phyloP scores from a whole-genome alignment of 64 coral and sea anemone species.

The Montipora capricornis region DNA sequence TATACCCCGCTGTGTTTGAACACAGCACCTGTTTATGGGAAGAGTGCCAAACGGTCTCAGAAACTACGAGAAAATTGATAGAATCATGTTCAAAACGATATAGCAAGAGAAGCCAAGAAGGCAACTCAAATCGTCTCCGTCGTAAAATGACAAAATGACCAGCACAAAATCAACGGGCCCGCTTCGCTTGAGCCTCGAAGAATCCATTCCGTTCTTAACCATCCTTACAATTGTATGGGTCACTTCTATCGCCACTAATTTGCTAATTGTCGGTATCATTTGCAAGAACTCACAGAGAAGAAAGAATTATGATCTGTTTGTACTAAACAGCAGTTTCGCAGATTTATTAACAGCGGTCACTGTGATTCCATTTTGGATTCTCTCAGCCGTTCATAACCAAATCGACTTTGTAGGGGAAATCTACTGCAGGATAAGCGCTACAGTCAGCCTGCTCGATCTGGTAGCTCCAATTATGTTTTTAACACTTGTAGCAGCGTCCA shows the following conservation, averaged over 20 bases:
- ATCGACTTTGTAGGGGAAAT: no score
- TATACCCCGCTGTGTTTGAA: not conserved
- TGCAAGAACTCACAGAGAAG: slow-evolving; percentile 66
- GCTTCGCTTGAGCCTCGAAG: not conserved
- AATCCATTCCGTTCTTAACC: slow-evolving; percentile 81
- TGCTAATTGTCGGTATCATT: slow-evolving; percentile 64
- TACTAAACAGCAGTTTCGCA: slow-evolving; percentile 65
- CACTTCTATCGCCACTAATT: slow-evolving; percentile 77
- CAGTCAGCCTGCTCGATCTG: no score
- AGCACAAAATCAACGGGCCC: not conserved
- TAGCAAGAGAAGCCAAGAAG: not conserved
- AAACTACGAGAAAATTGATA: not conserved
- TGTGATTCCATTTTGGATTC: slow-evolving; percentile 76
- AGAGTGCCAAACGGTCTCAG: not conserved
- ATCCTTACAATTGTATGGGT: slow-evolving; percentile 79
- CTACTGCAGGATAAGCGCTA: no score
- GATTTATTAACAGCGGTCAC: slow-evolving; percentile 72
- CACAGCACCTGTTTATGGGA: slow-evolving; percentile 9
- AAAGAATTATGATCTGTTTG: slow-evolving; percentile 75
- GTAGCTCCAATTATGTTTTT: no score
- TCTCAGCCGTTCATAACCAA: no score
- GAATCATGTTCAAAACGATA: not conserved
- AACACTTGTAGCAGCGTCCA: no score
- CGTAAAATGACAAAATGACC: not conserved
- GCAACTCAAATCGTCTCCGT: not conserved